These are phyloP conservation scores for Sinella curviseta DNA, from an alignment of 1,140 invertebrate species.

Conservation along the genomic window DNA sequence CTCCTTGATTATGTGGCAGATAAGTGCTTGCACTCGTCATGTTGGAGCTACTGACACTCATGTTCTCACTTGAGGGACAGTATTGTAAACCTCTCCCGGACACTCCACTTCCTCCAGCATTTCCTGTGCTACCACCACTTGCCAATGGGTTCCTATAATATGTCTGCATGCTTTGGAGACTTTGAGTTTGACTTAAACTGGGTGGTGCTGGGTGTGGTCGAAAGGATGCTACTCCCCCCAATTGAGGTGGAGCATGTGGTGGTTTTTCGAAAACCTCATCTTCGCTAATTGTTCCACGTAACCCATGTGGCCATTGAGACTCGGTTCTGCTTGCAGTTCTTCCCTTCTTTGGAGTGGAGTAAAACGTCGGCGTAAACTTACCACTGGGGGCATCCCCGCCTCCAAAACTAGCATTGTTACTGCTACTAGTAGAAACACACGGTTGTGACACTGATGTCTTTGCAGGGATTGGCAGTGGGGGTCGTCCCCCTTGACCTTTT, in stretches of 20 bases:
- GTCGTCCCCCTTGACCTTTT: not conserved
- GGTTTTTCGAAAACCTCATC: not conserved
- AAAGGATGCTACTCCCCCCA: not conserved
- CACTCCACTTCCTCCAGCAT: not conserved
- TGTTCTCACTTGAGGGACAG: not conserved
- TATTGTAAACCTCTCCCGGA: not conserved
- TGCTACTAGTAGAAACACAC: not conserved
- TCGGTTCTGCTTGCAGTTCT: not conserved
- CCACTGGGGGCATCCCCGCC: not conserved
- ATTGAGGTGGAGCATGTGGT: not conserved
- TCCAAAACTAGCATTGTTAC: not conserved
- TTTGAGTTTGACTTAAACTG: not conserved
- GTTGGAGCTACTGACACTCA: slow-evolving; percentile 14
- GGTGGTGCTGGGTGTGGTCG: not conserved
- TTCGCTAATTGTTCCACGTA: not conserved
- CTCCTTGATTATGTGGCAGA: not conserved
- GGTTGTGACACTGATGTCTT: not conserved
- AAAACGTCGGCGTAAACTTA: not conserved
- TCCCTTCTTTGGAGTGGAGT: not conserved
- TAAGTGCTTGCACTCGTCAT: not conserved
- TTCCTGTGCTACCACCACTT: not conserved
- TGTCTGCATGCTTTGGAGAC: not conserved
- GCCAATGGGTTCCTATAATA: not conserved
- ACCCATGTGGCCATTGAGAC: not conserved
- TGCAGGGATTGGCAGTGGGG: not conserved